These are phyloP conservation scores for Lytechinus pictus DNA, from an alignment of 35 echinoderm and acorn worm genomes.

Conservation along the genomic window DNA sequence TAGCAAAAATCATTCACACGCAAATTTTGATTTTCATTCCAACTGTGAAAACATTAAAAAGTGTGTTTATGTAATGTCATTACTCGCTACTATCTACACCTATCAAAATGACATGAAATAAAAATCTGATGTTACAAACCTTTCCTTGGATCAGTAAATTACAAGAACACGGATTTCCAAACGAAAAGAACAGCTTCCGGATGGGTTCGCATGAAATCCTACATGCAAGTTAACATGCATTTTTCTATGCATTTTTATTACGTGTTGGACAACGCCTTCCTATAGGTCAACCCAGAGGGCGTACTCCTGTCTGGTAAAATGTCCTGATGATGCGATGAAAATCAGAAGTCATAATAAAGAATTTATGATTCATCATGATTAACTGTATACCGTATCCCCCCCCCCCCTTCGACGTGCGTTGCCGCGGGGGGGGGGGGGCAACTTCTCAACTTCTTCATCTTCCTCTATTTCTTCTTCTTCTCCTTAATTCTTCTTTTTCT, in stretches of 20 bases:
- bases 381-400: too few species aligned
- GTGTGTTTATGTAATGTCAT: background rate
- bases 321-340: background rate
- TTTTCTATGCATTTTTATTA: background rate
- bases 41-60: background rate
- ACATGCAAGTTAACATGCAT: background rate
- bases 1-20: too few species aligned
- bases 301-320: background rate
- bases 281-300: slow-evolving; percentile 25
- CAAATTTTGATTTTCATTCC: too few species aligned
- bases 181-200: background rate
- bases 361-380: background rate
- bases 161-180: background rate
- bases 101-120: background rate
- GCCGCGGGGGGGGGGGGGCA: too few species aligned
- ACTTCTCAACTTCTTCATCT: too few species aligned
- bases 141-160: background rate
- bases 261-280: slow-evolving; percentile 32
- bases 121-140: background rate
- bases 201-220: background rate
- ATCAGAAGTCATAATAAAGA: background rate
- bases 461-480: too few species aligned
- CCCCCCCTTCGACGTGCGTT: too few species aligned
- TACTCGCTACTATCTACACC: background rate
- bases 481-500: too few species aligned